Evolutionary conservation across 2,113 vertebrate genomes (phyloP).

Genomic region (Columba janthina): DNA sequence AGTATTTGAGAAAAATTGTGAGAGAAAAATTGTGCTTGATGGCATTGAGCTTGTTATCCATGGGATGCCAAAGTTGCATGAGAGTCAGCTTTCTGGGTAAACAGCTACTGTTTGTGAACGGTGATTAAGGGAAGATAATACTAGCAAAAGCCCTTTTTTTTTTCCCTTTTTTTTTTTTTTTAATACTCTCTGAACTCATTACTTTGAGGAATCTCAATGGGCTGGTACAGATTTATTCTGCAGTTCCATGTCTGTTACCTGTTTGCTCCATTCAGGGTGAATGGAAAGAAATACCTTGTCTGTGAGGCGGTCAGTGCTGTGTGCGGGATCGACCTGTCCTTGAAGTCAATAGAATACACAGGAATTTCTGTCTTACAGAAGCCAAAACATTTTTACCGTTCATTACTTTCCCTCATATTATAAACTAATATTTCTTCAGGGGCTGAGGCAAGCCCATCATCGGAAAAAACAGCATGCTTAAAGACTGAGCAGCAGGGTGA

Average conservation of each 20-base stretch:
- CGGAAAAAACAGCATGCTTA: neutral
- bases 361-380: neutral
- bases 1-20: neutral
- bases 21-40: neutral
- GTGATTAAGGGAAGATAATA: neutral
- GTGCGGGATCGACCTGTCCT: neutral
- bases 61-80: neutral
- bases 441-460: neutral
- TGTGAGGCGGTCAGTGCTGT: neutral
- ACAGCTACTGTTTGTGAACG: neutral
- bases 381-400: neutral
- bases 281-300: neutral
- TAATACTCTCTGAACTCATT: neutral
- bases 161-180: too few species aligned
- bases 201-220: neutral
- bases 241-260: neutral
- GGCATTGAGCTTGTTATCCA: neutral
- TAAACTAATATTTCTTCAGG: neutral
- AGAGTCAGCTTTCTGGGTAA: neutral
- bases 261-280: neutral
- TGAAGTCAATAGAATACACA: neutral
- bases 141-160: neutral
- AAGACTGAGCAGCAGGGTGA: neutral
- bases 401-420: rapidly evolving
- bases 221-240: neutral